Base-by-base conservation (phyloP, 2,113 vertebrate species). In the Otis tarda region DNA sequence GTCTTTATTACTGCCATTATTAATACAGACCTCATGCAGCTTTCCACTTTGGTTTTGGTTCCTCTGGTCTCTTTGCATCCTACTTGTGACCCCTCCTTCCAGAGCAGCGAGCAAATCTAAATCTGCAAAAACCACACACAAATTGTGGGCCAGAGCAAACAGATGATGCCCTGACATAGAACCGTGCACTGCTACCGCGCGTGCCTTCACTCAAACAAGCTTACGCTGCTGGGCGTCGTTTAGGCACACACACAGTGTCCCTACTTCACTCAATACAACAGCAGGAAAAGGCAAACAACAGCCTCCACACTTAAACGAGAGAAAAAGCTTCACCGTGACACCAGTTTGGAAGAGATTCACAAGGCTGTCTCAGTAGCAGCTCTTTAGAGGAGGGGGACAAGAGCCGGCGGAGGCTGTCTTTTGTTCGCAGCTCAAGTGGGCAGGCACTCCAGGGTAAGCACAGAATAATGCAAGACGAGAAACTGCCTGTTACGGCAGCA, bases 201-300 rank as follows among this genome's bases (percentile, higher is more conserved):
- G 3, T 50, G 28, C 52, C 50, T 70, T 71, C n/a, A 21, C 63
- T 41, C 49, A 52, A 22, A 76, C 55, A 74, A 82, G 37, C 71
- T 64, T 18, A 30, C 1, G 8, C 45, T 43, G 83, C 87, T n/a
- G 60, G 71, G 71, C 10, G 7, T 73, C 76, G 33, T 69, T 30
- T 27, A 83, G 73, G 80, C 22, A 50, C 14, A 19, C 9, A 39
- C 33, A 12, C 75, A 59, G 74, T 2, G 3, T 76, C 33, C 50
- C 64, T 53, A 4, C 91, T 76, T 18, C 53, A 53, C 31, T 81
- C 82, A 45, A 53, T 14, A 33, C 64, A 78, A 8, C 35, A 80
- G 53, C 64, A 55, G 87, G 64, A 81, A 94, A 83, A 97, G 93
- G 53, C 69, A 96, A 93, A 77, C 49, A 52, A 55, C 61, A 15